Base-by-base conservation (phyloP, 2,113 vertebrate genomes). In the Sturnus vulgaris region DNA sequence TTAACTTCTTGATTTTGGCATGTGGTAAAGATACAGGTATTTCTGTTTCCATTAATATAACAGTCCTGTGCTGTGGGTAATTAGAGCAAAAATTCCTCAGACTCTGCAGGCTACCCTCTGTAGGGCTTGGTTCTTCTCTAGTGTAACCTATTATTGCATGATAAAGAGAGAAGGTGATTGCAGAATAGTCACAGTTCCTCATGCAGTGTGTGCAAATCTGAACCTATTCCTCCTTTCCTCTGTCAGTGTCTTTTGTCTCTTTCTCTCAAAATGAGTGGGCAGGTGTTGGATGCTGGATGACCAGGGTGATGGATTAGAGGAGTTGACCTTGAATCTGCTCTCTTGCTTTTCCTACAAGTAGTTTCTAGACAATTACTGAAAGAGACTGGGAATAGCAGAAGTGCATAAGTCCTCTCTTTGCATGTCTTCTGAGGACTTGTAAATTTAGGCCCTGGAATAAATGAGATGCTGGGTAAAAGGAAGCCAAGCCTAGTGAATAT, bases 101-200 rank as follows among this genome's bases (percentile, higher is more conserved):
- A 66, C 28, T 87, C 28, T 87, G 44, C 39, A 23, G 33, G 12
- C 35, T 75, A 3, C 15, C 20, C 13, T 57, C 46, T 57, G 25
- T 39, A 64, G 61, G 33, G 13, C 21, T 75, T 73, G 30, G 2
- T 8, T 24, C 18, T 89, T 83, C 30, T 52, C 12, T 53, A 23
- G 12, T 1, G 1, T 52, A 35, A 37, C 7, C 7, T 37, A 0
- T 64, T 90, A 25, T 9, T 72, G 30, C 21, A 27, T 1, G 1
- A 35, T 5, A 80, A 37, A 44, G 31, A 18, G 24, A 44, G 0
- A 15, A 68, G 24, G 8, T 59, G 4, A n/a, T 1, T 70, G n/a
- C 33, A 49, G 65, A 69, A 61, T 25, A 65, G 4, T 35, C 14
- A 19, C 19, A 19, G 15, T 73, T 88, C 30, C 28, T 21, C 25